Conservation (phyloP, 2,113 vertebrate species). For the Melierax canorus region DNA sequence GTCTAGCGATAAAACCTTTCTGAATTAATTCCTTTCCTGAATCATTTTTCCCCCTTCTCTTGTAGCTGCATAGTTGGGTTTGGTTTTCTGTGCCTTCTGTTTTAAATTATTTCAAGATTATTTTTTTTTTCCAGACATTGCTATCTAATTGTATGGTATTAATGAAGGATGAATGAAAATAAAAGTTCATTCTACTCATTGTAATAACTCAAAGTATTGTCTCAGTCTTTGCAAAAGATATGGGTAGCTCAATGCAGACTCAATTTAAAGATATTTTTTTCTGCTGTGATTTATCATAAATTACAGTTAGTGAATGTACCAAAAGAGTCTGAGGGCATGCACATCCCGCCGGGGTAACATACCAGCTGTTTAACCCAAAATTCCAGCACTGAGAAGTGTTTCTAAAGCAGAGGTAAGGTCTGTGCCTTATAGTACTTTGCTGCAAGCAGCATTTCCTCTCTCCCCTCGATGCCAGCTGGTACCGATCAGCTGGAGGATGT, state of each 20-base stretch:
- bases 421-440: not conserved
- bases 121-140: not conserved
- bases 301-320: not conserved
- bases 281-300: not conserved
- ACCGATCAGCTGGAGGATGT: not conserved
- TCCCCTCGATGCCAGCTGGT: not conserved
- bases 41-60: not conserved
- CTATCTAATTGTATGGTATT: conserved; percentile 61
- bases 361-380: not conserved
- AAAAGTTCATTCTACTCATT: conserved; percentile 60
- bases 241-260: not conserved
- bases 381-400: not conserved
- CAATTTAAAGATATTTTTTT: not conserved
- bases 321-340: not conserved
- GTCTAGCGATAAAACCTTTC: conserved; percentile 13
- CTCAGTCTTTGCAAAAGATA: not conserved
- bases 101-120: conserved; percentile 73
- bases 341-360: not conserved
- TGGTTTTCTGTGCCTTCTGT: conserved; percentile 73
- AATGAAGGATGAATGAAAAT: conserved; percentile 69
- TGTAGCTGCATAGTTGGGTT: conserved; percentile 60
- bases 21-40: conserved; percentile 18
- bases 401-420: not conserved
- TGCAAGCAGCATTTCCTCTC: not conserved
- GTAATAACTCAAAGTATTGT: not conserved